Conservation (phyloP, 2,888 invertebrate species). For the Leucozona laternaria region DNA sequence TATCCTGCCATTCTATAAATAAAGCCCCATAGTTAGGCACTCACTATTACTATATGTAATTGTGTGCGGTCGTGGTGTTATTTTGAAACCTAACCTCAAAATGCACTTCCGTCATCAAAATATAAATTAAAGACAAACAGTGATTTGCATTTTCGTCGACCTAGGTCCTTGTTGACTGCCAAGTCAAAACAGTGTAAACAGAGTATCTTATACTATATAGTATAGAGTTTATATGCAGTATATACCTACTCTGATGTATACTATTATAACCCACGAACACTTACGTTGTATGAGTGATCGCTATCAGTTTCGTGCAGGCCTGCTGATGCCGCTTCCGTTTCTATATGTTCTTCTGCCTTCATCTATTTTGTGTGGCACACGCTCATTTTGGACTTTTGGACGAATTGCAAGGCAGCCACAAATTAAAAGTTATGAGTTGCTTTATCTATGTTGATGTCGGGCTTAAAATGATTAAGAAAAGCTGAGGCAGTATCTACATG, state of each 20-base stretch:
- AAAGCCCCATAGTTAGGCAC: slow-evolving; percentile 20
- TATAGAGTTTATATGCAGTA: not conserved
- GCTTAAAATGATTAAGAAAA: slow-evolving; percentile 70
- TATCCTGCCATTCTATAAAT: slow-evolving; percentile 49
- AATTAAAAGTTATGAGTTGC: slow-evolving; percentile 62
- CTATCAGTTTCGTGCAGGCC: slow-evolving; percentile 63
- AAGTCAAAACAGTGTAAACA: slow-evolving; percentile 71
- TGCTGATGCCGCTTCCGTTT: slow-evolving; percentile 26
- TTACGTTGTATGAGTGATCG: slow-evolving; percentile 59
- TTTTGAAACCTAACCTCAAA: slow-evolving; percentile 49
- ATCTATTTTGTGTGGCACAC: slow-evolving; percentile 18
- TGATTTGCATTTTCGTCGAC: slow-evolving; percentile 73
- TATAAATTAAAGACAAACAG: slow-evolving; percentile 76
- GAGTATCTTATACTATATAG: not conserved
- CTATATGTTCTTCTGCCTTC: not conserved
- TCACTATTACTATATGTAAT: not conserved
- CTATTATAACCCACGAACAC: slow-evolving; percentile 13
- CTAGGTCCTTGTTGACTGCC: slow-evolving; percentile 65
- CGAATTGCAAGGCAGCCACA: slow-evolving; percentile 44
- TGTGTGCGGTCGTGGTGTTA: slow-evolving; percentile 31
- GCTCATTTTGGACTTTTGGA: slow-evolving; percentile 41
- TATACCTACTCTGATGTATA: not conserved
- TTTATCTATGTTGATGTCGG: slow-evolving; percentile 62
- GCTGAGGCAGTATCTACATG: slow-evolving; percentile 56
- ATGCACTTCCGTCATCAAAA: slow-evolving; percentile 76